A percentile compares a stretch with the other conserved stretches of the same genome.
These are phyloP conservation scores for Megastigmus dorsalis DNA, from an alignment of 2,888 invertebrate species.

Conservation along the genomic window DNA sequence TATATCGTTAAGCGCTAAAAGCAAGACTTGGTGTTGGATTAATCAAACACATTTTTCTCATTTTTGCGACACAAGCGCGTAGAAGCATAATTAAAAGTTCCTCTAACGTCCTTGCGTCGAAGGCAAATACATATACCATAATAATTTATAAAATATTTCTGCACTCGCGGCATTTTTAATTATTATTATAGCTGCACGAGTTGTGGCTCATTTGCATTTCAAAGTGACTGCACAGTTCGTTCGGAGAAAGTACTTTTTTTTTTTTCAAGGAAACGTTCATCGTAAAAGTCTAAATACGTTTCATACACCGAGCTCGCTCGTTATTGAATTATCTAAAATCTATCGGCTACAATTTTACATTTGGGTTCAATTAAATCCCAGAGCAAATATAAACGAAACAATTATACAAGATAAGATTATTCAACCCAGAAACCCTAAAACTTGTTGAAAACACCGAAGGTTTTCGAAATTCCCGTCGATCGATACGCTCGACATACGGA, in stretches of 20 bases:
- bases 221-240: not conserved
- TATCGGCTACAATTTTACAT: not conserved
- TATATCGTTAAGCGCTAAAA: not conserved
- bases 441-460: no score
- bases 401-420: no score
- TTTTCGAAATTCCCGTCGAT: not conserved
- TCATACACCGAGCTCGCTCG: not conserved
- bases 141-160: not conserved
- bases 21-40: not conserved
- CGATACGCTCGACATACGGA: not conserved
- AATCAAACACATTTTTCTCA: not conserved
- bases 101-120: no score
- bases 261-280: not conserved
- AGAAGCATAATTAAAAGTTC: no score
- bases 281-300: not conserved
- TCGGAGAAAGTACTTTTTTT: conserved; percentile 24
- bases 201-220: conserved; percentile 3
- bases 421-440: no score
- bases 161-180: not conserved
- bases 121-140: not conserved
- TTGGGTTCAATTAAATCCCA: no score
- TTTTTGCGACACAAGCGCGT: no score
- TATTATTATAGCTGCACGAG: not conserved
- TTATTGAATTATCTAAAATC: not conserved
- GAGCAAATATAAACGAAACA: no score